phyloP scores from a whole-genome alignment of 2,797 vertebrate genomes.

The Gallirallus australis region DNA sequence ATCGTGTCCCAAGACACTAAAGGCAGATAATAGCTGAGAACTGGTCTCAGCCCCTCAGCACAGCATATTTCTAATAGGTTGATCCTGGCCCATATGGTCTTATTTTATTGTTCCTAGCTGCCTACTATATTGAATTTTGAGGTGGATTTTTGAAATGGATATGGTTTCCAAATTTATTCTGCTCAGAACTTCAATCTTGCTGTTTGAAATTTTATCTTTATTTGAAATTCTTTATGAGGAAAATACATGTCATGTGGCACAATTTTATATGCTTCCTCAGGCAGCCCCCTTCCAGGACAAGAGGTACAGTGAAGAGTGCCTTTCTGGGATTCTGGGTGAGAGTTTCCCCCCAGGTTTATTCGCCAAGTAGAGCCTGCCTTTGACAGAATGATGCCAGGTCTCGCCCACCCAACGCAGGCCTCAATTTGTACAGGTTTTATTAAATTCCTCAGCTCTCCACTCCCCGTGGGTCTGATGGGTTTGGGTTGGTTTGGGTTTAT shows the following conservation, averaged over 20 bases:
- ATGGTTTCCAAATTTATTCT: slow-evolving; percentile 18
- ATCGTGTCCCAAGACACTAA: not conserved
- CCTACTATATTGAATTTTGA: slow-evolving; percentile 47
- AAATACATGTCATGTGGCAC: not conserved
- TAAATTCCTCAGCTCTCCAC: not conserved
- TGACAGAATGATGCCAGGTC: not conserved
- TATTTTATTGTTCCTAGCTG: slow-evolving; percentile 46
- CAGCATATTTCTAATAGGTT: not conserved
- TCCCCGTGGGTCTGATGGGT: not conserved
- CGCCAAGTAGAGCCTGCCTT: not conserved
- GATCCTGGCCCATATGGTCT: slow-evolving; percentile 41
- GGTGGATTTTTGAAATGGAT: slow-evolving; percentile 53
- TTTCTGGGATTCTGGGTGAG: not conserved
- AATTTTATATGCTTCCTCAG: not conserved
- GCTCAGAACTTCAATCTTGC: not conserved
- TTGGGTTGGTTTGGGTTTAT: no score
- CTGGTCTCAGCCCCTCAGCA: not conserved
- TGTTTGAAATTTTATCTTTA: slow-evolving; percentile 50
- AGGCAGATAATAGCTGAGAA: not conserved
- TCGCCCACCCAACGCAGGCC: not conserved
- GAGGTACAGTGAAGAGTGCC: not conserved
- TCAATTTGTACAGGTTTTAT: not conserved
- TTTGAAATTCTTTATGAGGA: not conserved
- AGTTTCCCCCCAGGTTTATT: not conserved
- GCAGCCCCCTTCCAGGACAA: not conserved